These are phyloP conservation scores for Alethe diademata DNA, from an alignment of 2,113 vertebrate genomes.

Conservation along the genomic window DNA sequence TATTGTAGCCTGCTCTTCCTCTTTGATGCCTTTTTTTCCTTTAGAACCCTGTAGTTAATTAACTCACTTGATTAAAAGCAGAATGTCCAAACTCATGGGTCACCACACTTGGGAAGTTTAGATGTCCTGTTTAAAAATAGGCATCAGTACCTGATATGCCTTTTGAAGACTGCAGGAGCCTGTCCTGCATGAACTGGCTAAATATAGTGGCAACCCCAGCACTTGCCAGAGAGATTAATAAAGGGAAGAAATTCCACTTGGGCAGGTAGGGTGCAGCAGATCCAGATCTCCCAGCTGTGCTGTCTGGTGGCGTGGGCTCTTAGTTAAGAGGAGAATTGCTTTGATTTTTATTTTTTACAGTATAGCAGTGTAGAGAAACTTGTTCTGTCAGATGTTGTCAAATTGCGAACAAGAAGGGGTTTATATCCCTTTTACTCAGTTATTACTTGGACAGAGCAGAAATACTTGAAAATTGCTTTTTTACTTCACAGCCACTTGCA, in stretches of 20 bases:
- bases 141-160: slow-evolving; percentile 21
- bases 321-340: background rate
- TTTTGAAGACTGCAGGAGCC: slow-evolving; percentile 22
- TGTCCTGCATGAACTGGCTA: background rate
- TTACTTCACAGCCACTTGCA: background rate
- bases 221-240: background rate
- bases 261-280: background rate
- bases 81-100: slow-evolving; percentile 8
- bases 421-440: background rate
- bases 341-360: background rate
- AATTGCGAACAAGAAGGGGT: background rate
- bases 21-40: slow-evolving; percentile 45
- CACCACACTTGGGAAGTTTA: slow-evolving; percentile 39
- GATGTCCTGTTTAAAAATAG: slow-evolving; percentile 48
- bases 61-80: slow-evolving; percentile 37
- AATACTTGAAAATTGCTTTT: background rate
- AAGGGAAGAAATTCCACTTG: background rate
- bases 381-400: background rate
- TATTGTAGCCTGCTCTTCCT: slow-evolving; percentile 35
- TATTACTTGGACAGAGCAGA: background rate
- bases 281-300: background rate
- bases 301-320: background rate
- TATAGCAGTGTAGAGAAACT: background rate
- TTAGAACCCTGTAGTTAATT: slow-evolving; percentile 40
- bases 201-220: background rate